Evolutionary conservation across 2,113 vertebrate species (phyloP).

Genomic region (Eleginops maclovinus): DNA sequence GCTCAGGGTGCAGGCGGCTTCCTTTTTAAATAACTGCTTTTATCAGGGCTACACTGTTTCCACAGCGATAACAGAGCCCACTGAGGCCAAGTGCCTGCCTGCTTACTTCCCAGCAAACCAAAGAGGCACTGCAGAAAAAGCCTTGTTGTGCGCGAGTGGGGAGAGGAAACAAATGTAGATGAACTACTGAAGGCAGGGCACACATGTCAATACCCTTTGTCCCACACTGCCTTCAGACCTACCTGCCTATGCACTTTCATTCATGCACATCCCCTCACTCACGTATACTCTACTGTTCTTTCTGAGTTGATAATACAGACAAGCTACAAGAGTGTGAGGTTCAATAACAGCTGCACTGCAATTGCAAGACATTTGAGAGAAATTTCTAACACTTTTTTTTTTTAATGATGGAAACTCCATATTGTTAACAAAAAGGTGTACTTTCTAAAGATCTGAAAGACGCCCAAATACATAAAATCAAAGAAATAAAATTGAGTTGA

Average conservation of each 20-base stretch:
- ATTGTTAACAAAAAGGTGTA: not conserved
- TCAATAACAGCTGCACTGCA: not conserved
- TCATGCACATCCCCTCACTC: not conserved
- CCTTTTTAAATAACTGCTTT: conserved; percentile 62
- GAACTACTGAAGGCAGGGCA: conserved; percentile 15
- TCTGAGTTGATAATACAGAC: not conserved
- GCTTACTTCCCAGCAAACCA: conserved; percentile 25
- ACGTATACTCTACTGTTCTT: not conserved
- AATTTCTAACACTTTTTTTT: no score
- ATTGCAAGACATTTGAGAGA: not conserved
- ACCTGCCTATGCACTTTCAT: not conserved
- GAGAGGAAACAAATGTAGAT: not conserved
- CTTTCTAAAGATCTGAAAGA: not conserved
- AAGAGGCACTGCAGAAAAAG: not conserved
- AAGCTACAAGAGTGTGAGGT: not conserved
- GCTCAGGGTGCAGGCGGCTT: not conserved
- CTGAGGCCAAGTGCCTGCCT: conserved; percentile 36
- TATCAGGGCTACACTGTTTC: conserved; percentile 60
- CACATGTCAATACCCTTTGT: not conserved
- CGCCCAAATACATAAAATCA: not conserved
- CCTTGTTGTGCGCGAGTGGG: conserved; percentile 6
- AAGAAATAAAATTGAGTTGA: not conserved
- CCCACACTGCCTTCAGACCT: not conserved
- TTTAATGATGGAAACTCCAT: not conserved
- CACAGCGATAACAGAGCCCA: conserved; percentile 60